Evolutionary conservation across 1,140 invertebrate species (phyloP).

Genomic region (Drosophila ercepeae): DNA sequence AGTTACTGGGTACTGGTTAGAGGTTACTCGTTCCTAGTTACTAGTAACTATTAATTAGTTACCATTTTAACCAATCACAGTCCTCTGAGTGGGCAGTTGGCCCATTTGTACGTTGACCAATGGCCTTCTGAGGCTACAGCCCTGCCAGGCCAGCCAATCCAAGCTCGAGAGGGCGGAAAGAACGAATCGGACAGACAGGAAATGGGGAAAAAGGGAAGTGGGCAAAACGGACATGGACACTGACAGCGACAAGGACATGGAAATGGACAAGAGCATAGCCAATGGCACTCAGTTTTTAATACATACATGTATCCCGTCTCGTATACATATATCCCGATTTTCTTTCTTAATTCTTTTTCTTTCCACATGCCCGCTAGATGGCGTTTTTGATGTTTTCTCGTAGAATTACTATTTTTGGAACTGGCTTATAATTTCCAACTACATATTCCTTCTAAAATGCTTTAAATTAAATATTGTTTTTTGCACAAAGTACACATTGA

Average conservation of each 20-base stretch:
- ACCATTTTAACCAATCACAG: neutral
- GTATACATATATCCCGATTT: neutral
- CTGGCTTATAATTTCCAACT: slow-evolving; percentile 2
- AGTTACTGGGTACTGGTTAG: no score
- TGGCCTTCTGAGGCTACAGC: neutral
- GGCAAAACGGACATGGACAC: slow-evolving; percentile 31
- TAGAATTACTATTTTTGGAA: neutral
- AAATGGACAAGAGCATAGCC: slow-evolving; percentile 39
- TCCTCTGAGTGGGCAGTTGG: neutral
- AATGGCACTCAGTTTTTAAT: slow-evolving; percentile 70
- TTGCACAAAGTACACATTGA: neutral
- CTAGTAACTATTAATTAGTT: neutral
- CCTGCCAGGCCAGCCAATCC: slow-evolving; percentile 30
- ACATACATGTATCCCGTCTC: no score
- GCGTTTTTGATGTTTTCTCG: neutral
- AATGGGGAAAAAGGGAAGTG: no score
- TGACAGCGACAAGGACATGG: slow-evolving; percentile 44
- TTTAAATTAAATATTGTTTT: neutral
- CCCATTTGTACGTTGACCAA: neutral
- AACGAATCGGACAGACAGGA: neutral
- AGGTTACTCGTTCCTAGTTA: no score
- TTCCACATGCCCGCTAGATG: neutral
- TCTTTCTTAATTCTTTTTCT: neutral
- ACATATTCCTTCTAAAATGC: neutral
- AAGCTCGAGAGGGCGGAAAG: neutral